phyloP scores from a whole-genome alignment of 2,113 vertebrate species.

The Machaerirhynchus nigripectus region DNA sequence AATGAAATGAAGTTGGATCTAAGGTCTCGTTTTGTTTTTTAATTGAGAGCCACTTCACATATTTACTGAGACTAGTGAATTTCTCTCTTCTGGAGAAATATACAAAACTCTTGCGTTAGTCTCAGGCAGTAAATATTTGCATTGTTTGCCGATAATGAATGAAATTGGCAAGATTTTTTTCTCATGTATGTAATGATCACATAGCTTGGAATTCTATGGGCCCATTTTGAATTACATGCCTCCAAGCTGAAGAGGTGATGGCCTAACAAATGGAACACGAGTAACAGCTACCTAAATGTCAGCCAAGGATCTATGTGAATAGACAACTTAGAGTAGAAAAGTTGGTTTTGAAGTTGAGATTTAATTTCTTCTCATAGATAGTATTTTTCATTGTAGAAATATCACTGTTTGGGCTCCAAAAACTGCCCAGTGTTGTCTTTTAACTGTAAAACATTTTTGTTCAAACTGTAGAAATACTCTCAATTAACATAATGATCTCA shows the following conservation, averaged over 20 bases:
- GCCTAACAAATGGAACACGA: neutral
- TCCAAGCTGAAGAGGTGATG: neutral
- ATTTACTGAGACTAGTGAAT: neutral
- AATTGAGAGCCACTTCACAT: rapidly evolving
- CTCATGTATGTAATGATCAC: neutral
- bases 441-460: neutral
- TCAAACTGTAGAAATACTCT: neutral
- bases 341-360: neutral
- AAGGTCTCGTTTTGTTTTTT: neutral
- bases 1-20: neutral
- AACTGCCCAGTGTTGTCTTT: neutral
- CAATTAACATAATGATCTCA: neutral
- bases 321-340: neutral
- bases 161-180: neutral
- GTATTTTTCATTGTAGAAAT: neutral
- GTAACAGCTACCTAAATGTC: neutral
- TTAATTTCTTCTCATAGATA: neutral
- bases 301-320: neutral
- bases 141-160: neutral
- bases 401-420: neutral
- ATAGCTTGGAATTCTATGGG: neutral
- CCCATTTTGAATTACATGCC: neutral
- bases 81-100: neutral
- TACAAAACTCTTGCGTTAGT: neutral
- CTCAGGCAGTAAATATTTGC: neutral